Conservation (phyloP, 2,888 invertebrate genomes). For the Macrophya annulata region DNA sequence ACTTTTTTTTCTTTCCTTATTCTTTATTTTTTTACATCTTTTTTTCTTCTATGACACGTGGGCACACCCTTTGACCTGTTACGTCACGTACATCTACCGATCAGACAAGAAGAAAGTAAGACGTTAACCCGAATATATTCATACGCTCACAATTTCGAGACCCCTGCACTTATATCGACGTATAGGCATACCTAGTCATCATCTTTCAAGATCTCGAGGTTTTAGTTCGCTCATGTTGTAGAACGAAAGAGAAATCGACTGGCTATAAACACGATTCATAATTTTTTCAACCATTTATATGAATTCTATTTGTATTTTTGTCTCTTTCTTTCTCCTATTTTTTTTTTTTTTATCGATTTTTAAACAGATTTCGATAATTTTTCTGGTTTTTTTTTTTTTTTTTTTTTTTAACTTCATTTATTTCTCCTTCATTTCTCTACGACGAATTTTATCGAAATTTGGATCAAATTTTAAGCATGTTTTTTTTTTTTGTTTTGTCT, state of each 20-base stretch:
- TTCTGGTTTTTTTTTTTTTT: not conserved
- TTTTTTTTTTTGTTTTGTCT: no score
- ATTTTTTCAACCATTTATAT: no score
- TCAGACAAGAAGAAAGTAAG: slow-evolving; percentile 7
- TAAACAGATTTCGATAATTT: not conserved
- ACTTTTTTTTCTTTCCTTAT: not conserved
- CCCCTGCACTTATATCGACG: slow-evolving; percentile 13
- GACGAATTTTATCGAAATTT: no score
- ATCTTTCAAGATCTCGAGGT: not conserved
- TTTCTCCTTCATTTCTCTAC: no score
- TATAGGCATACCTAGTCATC: not conserved
- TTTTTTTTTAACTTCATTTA: not conserved
- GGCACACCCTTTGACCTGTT: not conserved
- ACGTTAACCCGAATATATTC: slow-evolving; percentile 20
- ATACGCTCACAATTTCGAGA: not conserved
- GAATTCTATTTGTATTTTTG: no score
- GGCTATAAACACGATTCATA: no score
- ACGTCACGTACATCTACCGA: not conserved
- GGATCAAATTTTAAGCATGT: no score
- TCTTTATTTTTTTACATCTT: not conserved
- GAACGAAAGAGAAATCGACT: not conserved
- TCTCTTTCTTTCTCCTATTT: no score
- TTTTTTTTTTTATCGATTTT: no score
- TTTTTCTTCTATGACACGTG: not conserved
- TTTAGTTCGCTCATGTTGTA: not conserved